Evolutionary conservation across 2,888 invertebrate genomes (phyloP), one percentile per base, ranked within the genome.

Genomic region (Metopia argyrocephala): DNA sequence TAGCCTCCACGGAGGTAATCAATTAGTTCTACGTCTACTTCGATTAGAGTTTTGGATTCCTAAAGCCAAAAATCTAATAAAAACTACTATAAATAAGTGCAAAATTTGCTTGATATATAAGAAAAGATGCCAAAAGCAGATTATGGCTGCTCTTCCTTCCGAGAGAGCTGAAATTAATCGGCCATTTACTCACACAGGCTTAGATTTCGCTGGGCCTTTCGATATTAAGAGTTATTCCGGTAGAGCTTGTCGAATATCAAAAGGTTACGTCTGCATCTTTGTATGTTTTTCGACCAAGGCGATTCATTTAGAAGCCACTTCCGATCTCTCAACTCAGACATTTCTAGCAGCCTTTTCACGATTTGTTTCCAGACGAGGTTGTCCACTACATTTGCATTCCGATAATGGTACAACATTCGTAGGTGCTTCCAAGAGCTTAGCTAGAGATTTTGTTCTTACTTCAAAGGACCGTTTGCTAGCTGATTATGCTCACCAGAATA

Each of bases 131-230:
- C n/a, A n/a, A n/a, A n/a, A n/a, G n/a, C n/a, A n/a, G n/a, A n/a
- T n/a, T n/a, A n/a, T n/a, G n/a, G n/a, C n/a, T n/a, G n/a, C n/a
- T n/a, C n/a, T 66, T 3, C 66, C 75, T 1, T 61, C 66, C 18
- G 78, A 78, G 54, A 54, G 82, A 3, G 27, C 52, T 5, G n/a
- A 31, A 6, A 27, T 82, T 7, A 54, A 65, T 2, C 57, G 73
- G 5, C 71, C 82, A 5, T 83, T 83, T 61, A 50, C 70, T 5
- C 45, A 65, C n/a, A 71, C 70, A 7, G 79, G 79, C 6, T 2
- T 80, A 0, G 82, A 83, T 28, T 83, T 83, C 31, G 80, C 78
- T 6, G 74, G 82, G 4, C 82, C 80, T 3, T 82, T 82, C 31
- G 76, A 76, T 2, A 75, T 79, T 1, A 83, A 79, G 52, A 76